A percentile compares a stretch with the other conserved stretches of the same genome.
Conservation (phyloP, 2,113 vertebrate genomes). For the Hippocampus abdominalis region DNA sequence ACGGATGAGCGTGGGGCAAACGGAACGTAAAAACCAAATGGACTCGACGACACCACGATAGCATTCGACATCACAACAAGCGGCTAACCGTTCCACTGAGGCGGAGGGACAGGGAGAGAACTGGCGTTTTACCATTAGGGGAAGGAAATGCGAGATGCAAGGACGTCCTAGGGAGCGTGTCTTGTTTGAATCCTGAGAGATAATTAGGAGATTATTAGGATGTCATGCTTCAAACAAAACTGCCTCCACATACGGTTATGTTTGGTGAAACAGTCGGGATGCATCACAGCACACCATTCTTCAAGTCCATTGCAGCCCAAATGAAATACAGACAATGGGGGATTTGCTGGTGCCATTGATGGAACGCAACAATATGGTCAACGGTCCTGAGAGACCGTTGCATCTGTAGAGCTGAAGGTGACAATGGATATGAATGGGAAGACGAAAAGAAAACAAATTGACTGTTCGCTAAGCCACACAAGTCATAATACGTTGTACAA, state of each 20-base stretch:
- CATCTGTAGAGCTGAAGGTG: slow-evolving; percentile 1
- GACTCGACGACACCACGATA: slow-evolving; percentile 52
- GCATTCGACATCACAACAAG: slow-evolving; percentile 57
- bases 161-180: slow-evolving; percentile 69
- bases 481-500: too few relatives aligned
- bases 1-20: slow-evolving; percentile 38
- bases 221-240: not conserved
- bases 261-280: not conserved
- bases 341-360: not conserved
- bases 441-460: not conserved
- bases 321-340: slow-evolving; percentile 35
- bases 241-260: not conserved
- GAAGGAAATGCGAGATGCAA: slow-evolving; percentile 74
- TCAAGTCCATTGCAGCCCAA: slow-evolving; percentile 2
- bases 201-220: slow-evolving; percentile 40
- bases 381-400: too few relatives aligned
- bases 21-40: slow-evolving; percentile 37
- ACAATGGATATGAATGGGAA: not conserved
- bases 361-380: not conserved
- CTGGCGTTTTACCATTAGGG: slow-evolving; percentile 67
- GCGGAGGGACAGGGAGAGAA: slow-evolving; percentile 35
- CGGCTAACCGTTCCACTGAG: slow-evolving; percentile 41
- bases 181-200: slow-evolving; percentile 67
- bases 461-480: too few relatives aligned
- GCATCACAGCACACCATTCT: slow-evolving; percentile 54